These are phyloP conservation scores for Clarias pachynema DNA, from an alignment of 2,797 vertebrate genomes.

Conservation along the genomic window DNA sequence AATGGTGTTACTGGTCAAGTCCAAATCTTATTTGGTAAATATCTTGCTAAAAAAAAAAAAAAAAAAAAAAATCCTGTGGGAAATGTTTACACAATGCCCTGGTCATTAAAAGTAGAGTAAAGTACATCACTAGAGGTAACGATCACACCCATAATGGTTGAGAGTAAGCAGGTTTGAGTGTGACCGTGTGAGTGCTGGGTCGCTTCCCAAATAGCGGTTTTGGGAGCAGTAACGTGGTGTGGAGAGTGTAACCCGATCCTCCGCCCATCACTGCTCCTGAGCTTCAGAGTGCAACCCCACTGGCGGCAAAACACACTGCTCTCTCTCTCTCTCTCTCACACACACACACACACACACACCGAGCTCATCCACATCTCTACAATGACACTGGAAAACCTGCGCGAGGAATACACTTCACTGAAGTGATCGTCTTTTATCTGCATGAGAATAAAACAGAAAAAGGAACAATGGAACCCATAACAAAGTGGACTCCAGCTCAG, in stretches of 20 bases:
- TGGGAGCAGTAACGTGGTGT: background rate
- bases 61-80: background rate
- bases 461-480: constrained; percentile 70
- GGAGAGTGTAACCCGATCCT: constrained; percentile 18
- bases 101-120: background rate
- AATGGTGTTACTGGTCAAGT: background rate
- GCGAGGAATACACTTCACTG: background rate
- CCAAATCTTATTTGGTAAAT: background rate
- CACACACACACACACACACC: background rate
- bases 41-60: background rate
- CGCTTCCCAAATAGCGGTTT: constrained; percentile 1
- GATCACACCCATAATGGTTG: background rate
- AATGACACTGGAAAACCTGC: background rate
- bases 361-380: background rate
- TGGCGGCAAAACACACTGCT: background rate
- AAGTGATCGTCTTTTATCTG: background rate
- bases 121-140: background rate
- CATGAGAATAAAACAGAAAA: background rate
- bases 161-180: background rate
- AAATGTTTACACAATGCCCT: background rate
- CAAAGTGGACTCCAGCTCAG: constrained; percentile 69
- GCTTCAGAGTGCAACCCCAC: background rate
- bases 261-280: constrained; percentile 30
- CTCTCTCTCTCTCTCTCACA: background rate
- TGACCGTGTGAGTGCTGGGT: background rate